Percentiles rank a stretch among this genome's conserved stretches.
These are phyloP conservation scores for Atopsyche davidsoni DNA, from an alignment of 1,140 invertebrate genomes.

Conservation along the genomic window DNA sequence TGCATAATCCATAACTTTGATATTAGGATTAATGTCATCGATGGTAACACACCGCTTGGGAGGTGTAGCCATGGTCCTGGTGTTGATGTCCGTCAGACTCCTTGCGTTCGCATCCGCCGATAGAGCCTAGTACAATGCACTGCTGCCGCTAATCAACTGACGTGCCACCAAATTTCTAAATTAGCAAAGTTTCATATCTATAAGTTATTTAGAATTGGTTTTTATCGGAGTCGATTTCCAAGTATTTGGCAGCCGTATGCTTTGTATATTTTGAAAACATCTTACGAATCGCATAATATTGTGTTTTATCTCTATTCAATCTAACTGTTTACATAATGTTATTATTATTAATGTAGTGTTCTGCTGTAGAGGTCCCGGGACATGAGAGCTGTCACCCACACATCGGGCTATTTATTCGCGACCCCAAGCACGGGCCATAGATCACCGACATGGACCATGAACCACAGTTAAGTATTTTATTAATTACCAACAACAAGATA, in stretches of 20 bases:
- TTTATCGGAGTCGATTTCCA: background rate
- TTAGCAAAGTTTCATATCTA: background rate
- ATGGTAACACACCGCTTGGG: conserved; percentile 55
- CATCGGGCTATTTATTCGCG: too few species aligned
- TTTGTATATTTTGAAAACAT: background rate
- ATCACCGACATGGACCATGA: background rate
- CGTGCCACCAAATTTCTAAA: background rate
- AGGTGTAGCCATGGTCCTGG: conserved; percentile 31
- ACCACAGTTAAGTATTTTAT: background rate
- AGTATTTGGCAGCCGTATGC: background rate
- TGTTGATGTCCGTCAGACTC: background rate
- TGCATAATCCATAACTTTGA: conserved; percentile 86
- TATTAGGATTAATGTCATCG: conserved; percentile 81
- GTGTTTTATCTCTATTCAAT: background rate
- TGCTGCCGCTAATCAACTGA: background rate
- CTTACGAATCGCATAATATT: background rate
- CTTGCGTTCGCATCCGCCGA: background rate
- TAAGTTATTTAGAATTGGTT: background rate
- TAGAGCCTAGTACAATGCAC: background rate
- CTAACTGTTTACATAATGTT: background rate
- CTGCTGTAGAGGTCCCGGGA: too few species aligned
- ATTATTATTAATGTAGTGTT: background rate
- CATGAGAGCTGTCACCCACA: too few species aligned
- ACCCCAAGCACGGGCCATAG: too few species aligned
- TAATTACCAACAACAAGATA: too few species aligned